Conservation (phyloP, 92 coral and sea anemone species). For the Micromussa lordhowensis region DNA sequence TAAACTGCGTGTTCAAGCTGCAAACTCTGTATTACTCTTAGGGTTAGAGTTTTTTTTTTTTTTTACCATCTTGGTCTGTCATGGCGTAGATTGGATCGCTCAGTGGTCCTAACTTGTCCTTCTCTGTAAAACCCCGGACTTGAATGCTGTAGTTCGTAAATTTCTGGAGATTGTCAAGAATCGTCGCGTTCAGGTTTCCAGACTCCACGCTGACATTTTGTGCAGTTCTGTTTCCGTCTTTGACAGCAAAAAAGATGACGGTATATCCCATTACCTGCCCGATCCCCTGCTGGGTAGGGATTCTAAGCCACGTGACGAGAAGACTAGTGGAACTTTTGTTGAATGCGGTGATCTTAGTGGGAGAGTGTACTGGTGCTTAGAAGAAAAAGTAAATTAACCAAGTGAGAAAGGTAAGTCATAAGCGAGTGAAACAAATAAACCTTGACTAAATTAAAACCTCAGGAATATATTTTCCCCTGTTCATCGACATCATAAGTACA, state of each 20-base stretch:
- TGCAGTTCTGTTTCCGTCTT: neutral
- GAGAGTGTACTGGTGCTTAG: conserved; percentile 16
- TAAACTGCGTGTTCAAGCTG: too few relatives aligned
- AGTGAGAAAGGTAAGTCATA: too few relatives aligned
- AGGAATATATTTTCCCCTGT: too few relatives aligned
- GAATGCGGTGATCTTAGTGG: conserved; percentile 12
- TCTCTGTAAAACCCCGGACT: conserved; percentile 50
- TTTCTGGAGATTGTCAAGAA: conserved; percentile 19
- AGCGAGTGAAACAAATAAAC: too few relatives aligned
- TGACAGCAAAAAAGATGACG: conserved; percentile 16
- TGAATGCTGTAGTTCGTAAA: conserved; percentile 51
- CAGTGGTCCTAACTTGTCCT: conserved; percentile 40
- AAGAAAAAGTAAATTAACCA: neutral
- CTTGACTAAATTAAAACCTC: too few relatives aligned
- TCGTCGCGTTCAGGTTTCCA: neutral
- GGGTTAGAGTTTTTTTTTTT: too few relatives aligned
- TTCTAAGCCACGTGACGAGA: conserved; percentile 60
- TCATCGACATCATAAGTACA: too few relatives aligned
- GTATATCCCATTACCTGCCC: conserved; percentile 71
- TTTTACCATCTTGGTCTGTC: conserved; percentile 67
- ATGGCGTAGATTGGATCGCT: conserved; percentile 34
- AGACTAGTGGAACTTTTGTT: conserved; percentile 80
- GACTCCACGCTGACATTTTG: neutral
- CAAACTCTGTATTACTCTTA: too few relatives aligned
- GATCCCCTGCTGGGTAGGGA: conserved; percentile 43